Base-by-base conservation (phyloP, 2,113 vertebrate species). In the Solea senegalensis region DNA sequence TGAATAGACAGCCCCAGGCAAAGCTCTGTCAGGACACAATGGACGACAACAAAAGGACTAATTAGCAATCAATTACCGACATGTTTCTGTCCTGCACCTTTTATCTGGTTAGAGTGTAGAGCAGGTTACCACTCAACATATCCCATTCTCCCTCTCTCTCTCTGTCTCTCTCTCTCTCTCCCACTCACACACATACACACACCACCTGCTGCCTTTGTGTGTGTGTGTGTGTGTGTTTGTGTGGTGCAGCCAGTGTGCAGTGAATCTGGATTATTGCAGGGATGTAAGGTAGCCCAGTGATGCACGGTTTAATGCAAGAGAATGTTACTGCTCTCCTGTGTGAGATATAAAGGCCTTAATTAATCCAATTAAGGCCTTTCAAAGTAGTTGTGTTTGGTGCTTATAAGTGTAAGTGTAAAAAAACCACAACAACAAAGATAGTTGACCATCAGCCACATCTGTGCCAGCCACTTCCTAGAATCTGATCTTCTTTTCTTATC, bases 61-160 rank as follows among this genome's bases (percentile, higher is more conserved):
- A 96, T 96, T 96, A 97, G 93, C 92, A 90, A 91, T 95, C 95
- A 96, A 96, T 96, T 96, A 96, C 91, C 82, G 90, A 88, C 93
- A 90, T 93, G 89, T 92, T 95, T 95, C 87, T 93, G 91, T 74
- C 0, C 91, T 93, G 92, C 93, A 90, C 93, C 94, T 93, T 94
- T 94, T 95, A 92, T 96, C 79, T 89, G 81, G 64, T 87, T 79
- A 70, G 72, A 84, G 76, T 80, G 86, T 72, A 63, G 76, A 88
- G 90, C 88, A 81, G 88, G 92, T 92, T 94, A 92, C 91, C 88
- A 86, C 84, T 89, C 87, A 80, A 70, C 87, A 83, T 77, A 69
- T 77, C 78, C 78, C 79, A 84, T 87, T 84, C 81, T 84, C 65
- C 81, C 73, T 83, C 85, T 69, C 53, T 64, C 48, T 70, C 21